Conservation (phyloP, 2,797 vertebrate species). For the Florisuga fusca region DNA sequence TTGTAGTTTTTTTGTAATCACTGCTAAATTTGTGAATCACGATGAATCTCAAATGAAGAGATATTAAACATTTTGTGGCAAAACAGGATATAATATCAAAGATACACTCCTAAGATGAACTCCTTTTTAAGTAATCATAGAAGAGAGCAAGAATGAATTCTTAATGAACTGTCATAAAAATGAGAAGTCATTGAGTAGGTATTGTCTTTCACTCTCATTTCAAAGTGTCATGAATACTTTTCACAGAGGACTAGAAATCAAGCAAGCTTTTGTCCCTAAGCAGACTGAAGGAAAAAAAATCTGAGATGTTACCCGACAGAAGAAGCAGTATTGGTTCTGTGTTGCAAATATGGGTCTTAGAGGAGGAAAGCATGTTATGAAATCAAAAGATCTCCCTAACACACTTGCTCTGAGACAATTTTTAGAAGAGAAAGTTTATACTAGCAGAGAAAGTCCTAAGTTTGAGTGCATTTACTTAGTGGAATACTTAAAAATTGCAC, state of each 20-base stretch:
- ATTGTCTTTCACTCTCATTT: background rate
- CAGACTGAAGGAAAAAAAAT: background rate
- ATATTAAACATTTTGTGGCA: background rate
- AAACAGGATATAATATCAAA: background rate
- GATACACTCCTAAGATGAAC: background rate
- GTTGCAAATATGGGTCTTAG: background rate
- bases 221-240: rapidly evolving
- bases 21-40: no score
- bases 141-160: background rate
- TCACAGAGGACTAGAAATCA: background rate
- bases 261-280: background rate
- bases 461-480: background rate
- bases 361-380: background rate
- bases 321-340: background rate
- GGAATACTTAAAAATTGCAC: background rate
- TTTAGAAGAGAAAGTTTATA: background rate
- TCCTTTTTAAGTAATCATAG: background rate
- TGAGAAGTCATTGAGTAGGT: background rate
- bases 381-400: background rate
- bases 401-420: rapidly evolving
- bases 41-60: background rate
- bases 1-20: background rate
- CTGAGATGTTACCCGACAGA: background rate
- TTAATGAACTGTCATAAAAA: background rate
- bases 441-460: background rate